Evolutionary conservation across 2,797 vertebrate species (phyloP), one percentile per base, ranked within the genome.

Genomic region (Falco cherrug): DNA sequence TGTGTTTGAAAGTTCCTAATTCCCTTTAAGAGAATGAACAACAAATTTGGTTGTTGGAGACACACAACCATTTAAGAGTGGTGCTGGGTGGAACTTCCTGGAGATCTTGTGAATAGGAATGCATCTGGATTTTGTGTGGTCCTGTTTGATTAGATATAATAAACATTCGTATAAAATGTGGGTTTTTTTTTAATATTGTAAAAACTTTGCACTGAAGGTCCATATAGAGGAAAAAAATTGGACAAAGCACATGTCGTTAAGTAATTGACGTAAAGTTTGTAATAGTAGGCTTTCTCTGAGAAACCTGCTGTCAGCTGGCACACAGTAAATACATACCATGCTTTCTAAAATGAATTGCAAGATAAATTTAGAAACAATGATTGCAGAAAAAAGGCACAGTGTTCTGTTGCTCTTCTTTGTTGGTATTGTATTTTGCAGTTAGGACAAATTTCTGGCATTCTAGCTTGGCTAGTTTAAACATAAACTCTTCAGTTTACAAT

Each of bases 281-380:
- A 65, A 25, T 61, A 26, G 18, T 31, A 54, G 65, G 39, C 61
- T 87, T 90, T 90, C 71, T 71, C 41, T 78, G 75, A 39, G 59
- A 80, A 93, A 74, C 61, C 48, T 92, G 56, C 50, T 96, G 84
- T 77, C 89, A 89, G 82, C 81, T 92, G 87, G 56, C 95, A 73
- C 41, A 22, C 37, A 29, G 13, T 60, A 89, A 83, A 92, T 77
- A 70, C 50, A 50, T 29, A 59, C 59, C n/a, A 21, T 43, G 84
- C 84, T 87, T 90, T 80, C 71, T 89, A n/a, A 93, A 94, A 85
- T 76, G 77, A 93, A 86, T 73, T n/a, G 25, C 54, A 69, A 24
- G 78, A 81, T 83, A 90, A 91, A 93, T 93, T 96, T 93, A 91
- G 94, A 84, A 95, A 78, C 89, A 71, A 29, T 68, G 60, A 67